Base-by-base conservation (phyloP, 2,797 vertebrate species). In the Moxostoma hubbsi region DNA sequence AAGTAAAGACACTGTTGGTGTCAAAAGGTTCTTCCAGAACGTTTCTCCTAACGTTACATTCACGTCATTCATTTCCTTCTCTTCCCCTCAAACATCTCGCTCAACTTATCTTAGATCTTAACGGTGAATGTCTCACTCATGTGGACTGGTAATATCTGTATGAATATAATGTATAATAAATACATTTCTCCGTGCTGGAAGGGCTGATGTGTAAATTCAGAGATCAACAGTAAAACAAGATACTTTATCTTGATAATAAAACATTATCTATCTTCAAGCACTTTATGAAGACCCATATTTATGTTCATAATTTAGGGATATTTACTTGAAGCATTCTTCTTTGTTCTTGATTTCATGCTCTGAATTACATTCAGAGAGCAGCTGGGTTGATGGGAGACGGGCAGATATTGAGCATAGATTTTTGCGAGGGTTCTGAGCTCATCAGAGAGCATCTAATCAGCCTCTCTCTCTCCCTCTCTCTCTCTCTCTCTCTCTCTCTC, bases 381-480 rank as follows among this genome's bases (percentile, higher is more conserved):
- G n/a, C 8, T 18, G 68, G n/a, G n/a, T 61, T 61, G 57, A 73
- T 55, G 49, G 10, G 50, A 69, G 65, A 79, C 1, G 2, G 66
- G 8, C 13, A 46, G 73, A 77, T 79, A 79, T 65, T 71, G 51
- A 75, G 54, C 57, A 59, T 51, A 55, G 72, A 63, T 36, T 50
- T 74, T 51, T 51, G 62, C 74, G 57, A 45, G 67, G 71, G 2
- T 57, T 74, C 36, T 47, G 75, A 73, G 68, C 79, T 83, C 79
- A 76, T 85, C 69, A 49, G 45, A 18, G 73, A 57, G 61, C 59
- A 73, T 83, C 72, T 81, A 79, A 85, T 83, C 79, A 85, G 77
- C 57, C 47, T 74, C 59, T 24, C 49, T 58, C 12, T 53, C n/a
- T 71, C 69, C 18, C 47, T 55, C 49, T 51, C 36, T 74, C 7